Evolutionary conservation across 2,888 invertebrate genomes (phyloP), one percentile per base, ranked within the genome.

Genomic region (Temnothorax ravouxi): DNA sequence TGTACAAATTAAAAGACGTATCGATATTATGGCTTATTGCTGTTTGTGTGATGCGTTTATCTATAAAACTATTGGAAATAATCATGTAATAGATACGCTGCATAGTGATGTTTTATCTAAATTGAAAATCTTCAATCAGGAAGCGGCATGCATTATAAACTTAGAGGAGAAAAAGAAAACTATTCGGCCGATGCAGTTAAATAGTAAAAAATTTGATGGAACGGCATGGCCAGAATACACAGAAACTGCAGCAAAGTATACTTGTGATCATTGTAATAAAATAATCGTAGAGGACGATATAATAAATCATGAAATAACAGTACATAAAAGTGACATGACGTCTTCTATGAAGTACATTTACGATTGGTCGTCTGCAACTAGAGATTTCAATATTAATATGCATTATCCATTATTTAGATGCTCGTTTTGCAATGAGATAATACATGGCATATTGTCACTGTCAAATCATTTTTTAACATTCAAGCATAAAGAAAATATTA

Each of bases 371-470:
- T 2, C 9, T 21, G 0, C 13, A 3, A 15, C 5, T 56, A 56
- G 6, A 72, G 2, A 54, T 41, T 8, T 56, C 41, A 15, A 72
- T 18, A 6, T 18, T 6, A 1, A 0, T 25, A 25, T 15, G 11
- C 25, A 25, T 56, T 72, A 72, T 41, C 71, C 72, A 41, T 6
- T 72, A 25, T 72, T 72, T 56, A 56, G 41, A 56, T 72, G 72
- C 3, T 72, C 56, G 3, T 56, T 72, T 13, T 72, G 72, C 25
- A 75, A 75, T 6, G 15, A 75, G 9, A 75, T 75, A 75, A 75
- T 75, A 75, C 59, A 75, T 75, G 34, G 34, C 15, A 8, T 44
- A 50, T 47, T 18, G 21, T 21, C 29, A 3, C 44, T 75, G n/a
- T 2, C 29, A 62, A 0, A 3, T n/a, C 59, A 61, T 9, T 75